These are phyloP conservation scores for Coelogynopora nodosa DNA, from an alignment of 2,888 invertebrate species.

Conservation along the genomic window DNA sequence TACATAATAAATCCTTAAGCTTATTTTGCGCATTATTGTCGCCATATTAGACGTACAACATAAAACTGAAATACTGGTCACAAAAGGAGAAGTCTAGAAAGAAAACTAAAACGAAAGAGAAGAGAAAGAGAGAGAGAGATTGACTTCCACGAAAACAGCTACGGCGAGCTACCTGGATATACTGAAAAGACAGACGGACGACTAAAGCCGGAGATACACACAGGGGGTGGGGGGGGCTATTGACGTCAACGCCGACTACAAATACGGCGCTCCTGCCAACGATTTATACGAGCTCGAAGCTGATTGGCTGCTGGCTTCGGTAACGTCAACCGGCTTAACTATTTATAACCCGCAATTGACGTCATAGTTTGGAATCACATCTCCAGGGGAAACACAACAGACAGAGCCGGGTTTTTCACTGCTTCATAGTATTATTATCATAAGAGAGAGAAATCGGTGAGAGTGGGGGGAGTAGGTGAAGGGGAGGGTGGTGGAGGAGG, in stretches of 20 bases:
- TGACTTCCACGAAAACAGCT: not conserved
- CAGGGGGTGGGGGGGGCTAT: not conserved
- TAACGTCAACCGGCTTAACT: not conserved
- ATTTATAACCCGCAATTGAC: not conserved
- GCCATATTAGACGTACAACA: too few relatives aligned
- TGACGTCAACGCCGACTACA: conserved; percentile 1
- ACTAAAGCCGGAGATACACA: not conserved
- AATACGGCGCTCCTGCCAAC: not conserved
- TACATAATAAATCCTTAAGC: too few relatives aligned
- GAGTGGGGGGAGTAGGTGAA: too few relatives aligned
- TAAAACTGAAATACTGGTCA: not conserved
- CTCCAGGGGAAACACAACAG: not conserved
- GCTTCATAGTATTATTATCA: not conserved
- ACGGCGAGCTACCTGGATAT: not conserved
- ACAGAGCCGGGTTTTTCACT: too few relatives aligned
- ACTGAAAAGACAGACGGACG: not conserved
- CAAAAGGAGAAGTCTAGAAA: not conserved
- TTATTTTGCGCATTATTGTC: too few relatives aligned
- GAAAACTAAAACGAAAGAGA: not conserved
- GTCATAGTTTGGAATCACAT: conserved; percentile 11
- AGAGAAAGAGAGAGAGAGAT: not conserved
- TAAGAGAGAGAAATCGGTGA: too few relatives aligned
- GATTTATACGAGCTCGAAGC: not conserved
- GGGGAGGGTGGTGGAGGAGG: too few relatives aligned
- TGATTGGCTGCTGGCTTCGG: not conserved